Conservation (phyloP, 2,888 invertebrate genomes). For the Drosophila neotestacea region DNA sequence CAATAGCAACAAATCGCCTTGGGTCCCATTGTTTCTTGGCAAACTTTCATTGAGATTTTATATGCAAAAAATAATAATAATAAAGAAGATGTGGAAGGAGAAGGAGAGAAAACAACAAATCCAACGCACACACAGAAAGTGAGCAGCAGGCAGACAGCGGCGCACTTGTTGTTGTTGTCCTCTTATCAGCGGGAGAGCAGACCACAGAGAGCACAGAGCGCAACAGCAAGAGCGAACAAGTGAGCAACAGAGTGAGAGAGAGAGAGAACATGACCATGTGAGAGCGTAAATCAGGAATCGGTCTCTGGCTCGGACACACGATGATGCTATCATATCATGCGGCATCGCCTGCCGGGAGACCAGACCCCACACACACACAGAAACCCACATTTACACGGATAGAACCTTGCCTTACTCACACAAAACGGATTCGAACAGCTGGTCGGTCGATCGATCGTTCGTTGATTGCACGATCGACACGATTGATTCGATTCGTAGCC, state of each 20-base stretch:
- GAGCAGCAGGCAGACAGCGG: conserved; percentile 34
- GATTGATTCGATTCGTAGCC: conserved; percentile 56
- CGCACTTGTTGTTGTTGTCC: conserved; percentile 37
- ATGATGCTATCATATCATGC: conserved; percentile 54
- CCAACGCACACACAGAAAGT: conserved; percentile 29
- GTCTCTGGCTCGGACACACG: conserved; percentile 21
- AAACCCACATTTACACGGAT: conserved; percentile 18
- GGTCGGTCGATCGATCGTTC: conserved; percentile 59
- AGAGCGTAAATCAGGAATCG: conserved; percentile 22
- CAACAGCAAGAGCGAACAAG: conserved; percentile 20
- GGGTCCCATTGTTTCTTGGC: conserved; percentile 64
- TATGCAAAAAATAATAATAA: conserved; percentile 57
- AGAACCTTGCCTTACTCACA: conserved; percentile 68
- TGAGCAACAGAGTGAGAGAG: conserved; percentile 21
- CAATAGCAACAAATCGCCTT: conserved; percentile 64
- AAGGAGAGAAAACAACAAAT: conserved; percentile 21
- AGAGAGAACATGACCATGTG: conserved; percentile 31
- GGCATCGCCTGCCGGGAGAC: conserved; percentile 60
- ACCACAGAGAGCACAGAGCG: conserved; percentile 21
- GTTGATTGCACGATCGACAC: conserved; percentile 55
- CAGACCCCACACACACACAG: conserved; percentile 61
- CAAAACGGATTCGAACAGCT: conserved; percentile 77
- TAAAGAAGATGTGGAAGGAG: conserved; percentile 3
- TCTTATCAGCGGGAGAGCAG: conserved; percentile 74
- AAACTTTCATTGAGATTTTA: conserved; percentile 78